Base-by-base conservation (phyloP, 2,797 vertebrate species). In the Coranthus polyacanthus region DNA sequence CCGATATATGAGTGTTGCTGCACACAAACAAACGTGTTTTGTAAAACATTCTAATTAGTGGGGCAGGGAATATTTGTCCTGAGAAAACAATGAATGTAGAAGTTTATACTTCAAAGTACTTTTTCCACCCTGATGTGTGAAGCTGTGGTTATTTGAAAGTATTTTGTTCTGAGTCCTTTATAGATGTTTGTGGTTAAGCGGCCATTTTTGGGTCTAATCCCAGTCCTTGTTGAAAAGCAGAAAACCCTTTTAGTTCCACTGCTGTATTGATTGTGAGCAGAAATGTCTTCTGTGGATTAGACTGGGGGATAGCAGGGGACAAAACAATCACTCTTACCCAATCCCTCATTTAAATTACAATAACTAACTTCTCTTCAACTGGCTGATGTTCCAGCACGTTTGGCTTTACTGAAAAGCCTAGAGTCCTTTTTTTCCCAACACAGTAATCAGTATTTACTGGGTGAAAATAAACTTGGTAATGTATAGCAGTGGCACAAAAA, bases 181-280 rank as follows among this genome's bases (percentile, higher is more conserved):
- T 62, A 59, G 21, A 57, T 3, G 16, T 59, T 56, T 51, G 43
- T 62, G 47, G n/a, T 53, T 55, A 49, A 52, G 46, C 66, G 63
- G 52, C 47, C 44, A 50, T 45, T 72, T 74, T 44, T 12, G 42
- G 39, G 22, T 66, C 10, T 71, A 60, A 72, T 73, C 52, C 68
- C 15, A 73, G 50, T 64, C 16, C 59, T 42, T 55, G 24, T 47
- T 66, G n/a, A 22, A 65, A 65, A 60, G 53, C 54, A 61, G 61
- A 37, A 74, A 81, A 74, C 58, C 38, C 49, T 56, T 68, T 84
- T 71, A 78, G 73, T 78, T 83, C 58, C 55, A 75, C 57, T 50
- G 57, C 41, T 52, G 20, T 41, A 50, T 16, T 51, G 46, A 56
- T 47, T 81, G 57, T 43, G 47, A 53, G 39, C 59, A 47, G 29